Evolutionary conservation across 2,888 invertebrate species (phyloP).

Genomic region (Seladonia tumulorum): DNA sequence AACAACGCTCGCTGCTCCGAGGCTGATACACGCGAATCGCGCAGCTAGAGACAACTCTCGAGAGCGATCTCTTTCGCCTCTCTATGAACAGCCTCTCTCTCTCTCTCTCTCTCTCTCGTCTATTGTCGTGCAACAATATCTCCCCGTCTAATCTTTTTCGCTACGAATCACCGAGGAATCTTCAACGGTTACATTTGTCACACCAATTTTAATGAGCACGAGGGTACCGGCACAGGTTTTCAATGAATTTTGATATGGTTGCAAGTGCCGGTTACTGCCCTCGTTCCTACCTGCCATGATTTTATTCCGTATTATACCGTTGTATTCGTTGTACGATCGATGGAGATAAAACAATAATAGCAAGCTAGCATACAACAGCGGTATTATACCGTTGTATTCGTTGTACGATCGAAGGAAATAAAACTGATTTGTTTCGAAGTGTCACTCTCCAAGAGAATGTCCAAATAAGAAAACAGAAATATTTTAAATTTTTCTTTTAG

Average conservation of each 20-base stretch:
- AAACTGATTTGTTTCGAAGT: too few relatives aligned
- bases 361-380: too few relatives aligned
- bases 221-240: constrained; percentile 26
- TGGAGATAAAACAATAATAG: not conserved
- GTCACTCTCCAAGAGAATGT: too few relatives aligned
- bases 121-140: constrained; percentile 59
- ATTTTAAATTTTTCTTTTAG: too few relatives aligned
- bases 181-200: constrained; percentile 35
- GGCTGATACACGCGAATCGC: constrained; percentile 49
- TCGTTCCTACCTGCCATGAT: not conserved
- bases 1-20: constrained; percentile 47
- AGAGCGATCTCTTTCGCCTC: constrained; percentile 61
- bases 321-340: too few relatives aligned
- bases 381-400: too few relatives aligned
- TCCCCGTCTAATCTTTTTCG: constrained; percentile 39
- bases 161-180: constrained; percentile 48
- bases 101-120: constrained; percentile 26
- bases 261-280: not conserved
- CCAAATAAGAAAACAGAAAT: too few relatives aligned
- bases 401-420: too few relatives aligned
- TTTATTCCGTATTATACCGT: too few relatives aligned
- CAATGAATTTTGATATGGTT: constrained; percentile 9
- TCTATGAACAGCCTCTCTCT: constrained; percentile 29
- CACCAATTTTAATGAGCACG: constrained; percentile 23
- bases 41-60: constrained; percentile 61